Evolutionary conservation across 2,113 vertebrate genomes (phyloP).

Genomic region (Gallinago media): DNA sequence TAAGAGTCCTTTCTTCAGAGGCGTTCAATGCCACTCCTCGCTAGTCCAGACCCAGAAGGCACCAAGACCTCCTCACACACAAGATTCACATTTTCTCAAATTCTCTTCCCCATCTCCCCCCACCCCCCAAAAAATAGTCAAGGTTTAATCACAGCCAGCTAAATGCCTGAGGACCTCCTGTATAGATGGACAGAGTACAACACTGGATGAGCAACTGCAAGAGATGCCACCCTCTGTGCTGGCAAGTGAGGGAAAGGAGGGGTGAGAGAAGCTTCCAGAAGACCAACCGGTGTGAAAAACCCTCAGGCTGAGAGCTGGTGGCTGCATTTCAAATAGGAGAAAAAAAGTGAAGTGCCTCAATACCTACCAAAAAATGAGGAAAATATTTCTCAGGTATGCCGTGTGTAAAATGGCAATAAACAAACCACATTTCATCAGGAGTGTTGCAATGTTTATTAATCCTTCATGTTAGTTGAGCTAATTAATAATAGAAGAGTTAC

Average conservation of each 20-base stretch:
- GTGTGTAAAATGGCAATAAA: not conserved
- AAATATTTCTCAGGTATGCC: not conserved
- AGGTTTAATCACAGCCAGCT: not conserved
- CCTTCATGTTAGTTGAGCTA: not conserved
- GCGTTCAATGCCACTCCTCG: fast-evolving
- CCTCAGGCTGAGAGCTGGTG: not conserved
- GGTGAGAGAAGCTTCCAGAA: not conserved
- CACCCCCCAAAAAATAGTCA: not conserved
- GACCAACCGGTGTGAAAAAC: not conserved
- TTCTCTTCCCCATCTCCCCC: not conserved
- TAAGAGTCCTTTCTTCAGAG: not conserved
- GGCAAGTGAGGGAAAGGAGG: not conserved
- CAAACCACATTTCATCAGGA: not conserved
- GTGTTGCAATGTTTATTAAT: not conserved
- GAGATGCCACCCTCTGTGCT: not conserved
- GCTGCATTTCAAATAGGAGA: not conserved
- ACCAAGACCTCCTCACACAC: not conserved
- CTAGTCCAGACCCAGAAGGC: not conserved
- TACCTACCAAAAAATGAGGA: not conserved
- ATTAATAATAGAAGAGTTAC: not conserved
- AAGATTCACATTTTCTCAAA: not conserved
- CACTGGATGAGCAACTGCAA: not conserved
- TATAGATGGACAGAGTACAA: fast-evolving
- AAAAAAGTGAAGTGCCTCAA: not conserved
- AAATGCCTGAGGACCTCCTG: not conserved